phyloP scores from a whole-genome alignment of 2,888 invertebrate genomes.

The Drosophila kanekoi region DNA sequence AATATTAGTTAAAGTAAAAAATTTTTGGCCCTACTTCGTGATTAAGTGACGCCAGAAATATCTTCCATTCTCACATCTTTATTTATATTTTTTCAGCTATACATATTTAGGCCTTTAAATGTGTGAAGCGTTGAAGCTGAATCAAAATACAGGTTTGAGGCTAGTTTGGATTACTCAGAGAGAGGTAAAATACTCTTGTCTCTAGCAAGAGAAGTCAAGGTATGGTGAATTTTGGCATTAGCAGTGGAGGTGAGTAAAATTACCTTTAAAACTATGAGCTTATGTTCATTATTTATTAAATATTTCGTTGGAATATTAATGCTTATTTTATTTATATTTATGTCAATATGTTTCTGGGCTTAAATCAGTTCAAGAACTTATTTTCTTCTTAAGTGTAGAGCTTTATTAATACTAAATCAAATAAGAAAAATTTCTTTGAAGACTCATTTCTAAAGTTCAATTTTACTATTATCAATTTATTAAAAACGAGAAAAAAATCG shows the following conservation, averaged over 20 bases:
- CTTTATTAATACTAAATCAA: too few relatives aligned
- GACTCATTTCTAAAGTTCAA: too few relatives aligned
- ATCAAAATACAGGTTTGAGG: slow-evolving; percentile 51
- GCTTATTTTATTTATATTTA: neutral
- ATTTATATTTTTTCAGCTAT: neutral
- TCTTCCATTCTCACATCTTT: slow-evolving; percentile 19
- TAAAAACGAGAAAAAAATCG: too few relatives aligned
- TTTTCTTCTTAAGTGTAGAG: too few relatives aligned
- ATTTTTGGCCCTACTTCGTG: slow-evolving; percentile 1
- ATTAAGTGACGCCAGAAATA: slow-evolving; percentile 1
- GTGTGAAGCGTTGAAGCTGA: slow-evolving; percentile 13
- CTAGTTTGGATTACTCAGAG: slow-evolving; percentile 8
- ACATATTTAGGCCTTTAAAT: neutral
- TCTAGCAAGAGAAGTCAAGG: slow-evolving; percentile 2
- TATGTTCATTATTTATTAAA: slow-evolving; percentile 3
- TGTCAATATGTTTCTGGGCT: neutral
- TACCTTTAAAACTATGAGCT: neutral
- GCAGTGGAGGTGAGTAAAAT: neutral
- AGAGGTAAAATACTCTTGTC: slow-evolving; percentile 17
- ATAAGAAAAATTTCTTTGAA: too few relatives aligned
- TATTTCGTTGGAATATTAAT: neutral
- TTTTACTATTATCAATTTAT: too few relatives aligned
- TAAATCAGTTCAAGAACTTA: too few relatives aligned
- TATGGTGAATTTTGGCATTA: slow-evolving; percentile 25
- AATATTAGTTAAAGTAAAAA: too few relatives aligned